These are phyloP conservation scores for Harmothoe impar DNA, from an alignment of 2,888 invertebrate genomes.

Conservation along the genomic window DNA sequence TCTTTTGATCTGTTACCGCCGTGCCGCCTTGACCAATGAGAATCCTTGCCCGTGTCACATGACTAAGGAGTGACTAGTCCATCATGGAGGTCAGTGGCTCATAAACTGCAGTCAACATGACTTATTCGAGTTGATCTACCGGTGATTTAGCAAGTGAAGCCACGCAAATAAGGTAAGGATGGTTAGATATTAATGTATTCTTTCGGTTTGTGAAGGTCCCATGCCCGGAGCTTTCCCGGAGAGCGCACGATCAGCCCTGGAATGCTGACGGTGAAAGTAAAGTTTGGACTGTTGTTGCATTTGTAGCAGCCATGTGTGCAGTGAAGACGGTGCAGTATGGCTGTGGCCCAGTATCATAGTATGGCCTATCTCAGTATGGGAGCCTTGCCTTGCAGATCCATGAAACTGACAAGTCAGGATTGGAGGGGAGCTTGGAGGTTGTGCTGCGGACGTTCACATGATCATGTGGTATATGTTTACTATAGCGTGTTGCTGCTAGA, in stretches of 20 bases:
- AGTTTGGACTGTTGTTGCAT: background rate
- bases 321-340: background rate
- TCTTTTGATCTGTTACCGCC: constrained; percentile 11
- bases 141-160: background rate
- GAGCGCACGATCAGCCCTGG: background rate
- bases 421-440: too few relatives aligned
- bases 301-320: background rate
- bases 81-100: background rate
- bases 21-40: background rate
- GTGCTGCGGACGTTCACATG: too few relatives aligned
- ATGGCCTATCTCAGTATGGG: too few relatives aligned
- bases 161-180: background rate
- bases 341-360: too few relatives aligned
- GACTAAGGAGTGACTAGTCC: constrained; percentile 22
- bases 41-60: background rate
- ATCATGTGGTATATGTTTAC: too few relatives aligned
- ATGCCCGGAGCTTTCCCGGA: background rate
- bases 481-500: too few relatives aligned
- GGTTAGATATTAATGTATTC: background rate
- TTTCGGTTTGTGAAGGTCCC: background rate
- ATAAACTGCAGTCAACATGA: background rate
- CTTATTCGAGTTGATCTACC: constrained; percentile 23
- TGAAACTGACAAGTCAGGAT: too few relatives aligned
- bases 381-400: too few relatives aligned
- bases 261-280: background rate